Conservation (phyloP, 2,113 vertebrate genomes). For the Patagioenas fasciata region DNA sequence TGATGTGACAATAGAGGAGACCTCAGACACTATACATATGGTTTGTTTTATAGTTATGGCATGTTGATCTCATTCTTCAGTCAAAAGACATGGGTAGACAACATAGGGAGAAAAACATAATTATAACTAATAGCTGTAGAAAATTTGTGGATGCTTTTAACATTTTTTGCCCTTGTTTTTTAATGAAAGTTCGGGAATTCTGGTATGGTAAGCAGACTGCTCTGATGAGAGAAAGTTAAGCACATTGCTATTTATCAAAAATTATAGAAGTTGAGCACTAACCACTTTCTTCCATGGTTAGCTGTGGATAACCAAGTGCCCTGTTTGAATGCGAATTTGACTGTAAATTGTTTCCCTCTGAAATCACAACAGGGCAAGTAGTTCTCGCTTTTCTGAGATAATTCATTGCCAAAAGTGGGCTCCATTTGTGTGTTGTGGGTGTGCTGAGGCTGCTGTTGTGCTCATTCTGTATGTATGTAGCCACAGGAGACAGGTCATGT, state of each 20-base stretch:
- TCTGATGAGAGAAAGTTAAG: not conserved
- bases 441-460: not conserved
- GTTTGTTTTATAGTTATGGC: not conserved
- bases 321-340: not conserved
- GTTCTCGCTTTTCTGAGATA: not conserved
- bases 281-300: not conserved
- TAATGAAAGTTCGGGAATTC: not conserved
- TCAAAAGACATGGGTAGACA: not conserved
- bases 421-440: not conserved
- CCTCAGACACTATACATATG: not conserved
- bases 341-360: not conserved
- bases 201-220: not conserved
- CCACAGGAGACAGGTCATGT: fast-evolving
- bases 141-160: not conserved
- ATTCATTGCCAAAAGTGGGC: not conserved
- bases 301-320: not conserved
- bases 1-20: not conserved
- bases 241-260: not conserved
- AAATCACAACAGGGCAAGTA: not conserved
- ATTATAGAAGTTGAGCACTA: not conserved
- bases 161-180: not conserved
- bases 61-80: not conserved
- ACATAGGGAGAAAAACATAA: not conserved
- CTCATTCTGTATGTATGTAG: fast-evolving
- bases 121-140: not conserved